Evolutionary conservation across 1,140 invertebrate species (phyloP), one percentile per base, ranked within the genome.

Genomic region (Hormaphis cornu): DNA sequence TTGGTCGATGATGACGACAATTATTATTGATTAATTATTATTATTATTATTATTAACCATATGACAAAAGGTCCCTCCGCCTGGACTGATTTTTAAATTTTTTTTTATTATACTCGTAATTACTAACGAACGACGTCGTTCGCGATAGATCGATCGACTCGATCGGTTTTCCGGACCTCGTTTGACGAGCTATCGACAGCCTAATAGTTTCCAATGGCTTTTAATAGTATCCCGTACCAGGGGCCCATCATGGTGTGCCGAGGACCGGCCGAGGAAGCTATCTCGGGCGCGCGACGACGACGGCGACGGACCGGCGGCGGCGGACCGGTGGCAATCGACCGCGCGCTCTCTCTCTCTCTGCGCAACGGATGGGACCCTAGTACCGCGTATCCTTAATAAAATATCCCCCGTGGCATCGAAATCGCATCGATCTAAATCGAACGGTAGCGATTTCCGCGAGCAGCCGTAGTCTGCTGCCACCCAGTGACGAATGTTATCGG

Each of bases 141-240:
- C 18, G 3, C 54, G 10, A 58, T 58, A 30, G 54, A 58, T 58
- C n/a, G n/a, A 58, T 58, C 54, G 54, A 58, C 40, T 58, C 3
- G 33, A 37, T n/a, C n/a, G n/a, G n/a, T n/a, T n/a, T n/a, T n/a
- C n/a, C n/a, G n/a, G n/a, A n/a, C n/a, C n/a, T n/a, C 53, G 24
- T 18, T 18, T 58, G 54, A 58, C 53, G 22, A 3, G 53, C 30
- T 56, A 56, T 56, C 30, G 53, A 56, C 54, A 58, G 33, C 20
- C 54, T 22, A 58, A 56, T 35, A 40, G 54, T 58, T 58, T 58
- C 54, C 54, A 58, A 58, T 58, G 54, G 54, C 54, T 58, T 58
- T 58, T 58, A 58, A 58, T 58, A 58, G 54, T 58, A 58, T 24
- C 24, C 18, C 54, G 20, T 58, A 58, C 20, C 40, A 58, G 54